Evolutionary conservation across 2,797 vertebrate species (phyloP), one percentile per base, ranked within the genome.

Genomic region (Novumbra hubbsi): DNA sequence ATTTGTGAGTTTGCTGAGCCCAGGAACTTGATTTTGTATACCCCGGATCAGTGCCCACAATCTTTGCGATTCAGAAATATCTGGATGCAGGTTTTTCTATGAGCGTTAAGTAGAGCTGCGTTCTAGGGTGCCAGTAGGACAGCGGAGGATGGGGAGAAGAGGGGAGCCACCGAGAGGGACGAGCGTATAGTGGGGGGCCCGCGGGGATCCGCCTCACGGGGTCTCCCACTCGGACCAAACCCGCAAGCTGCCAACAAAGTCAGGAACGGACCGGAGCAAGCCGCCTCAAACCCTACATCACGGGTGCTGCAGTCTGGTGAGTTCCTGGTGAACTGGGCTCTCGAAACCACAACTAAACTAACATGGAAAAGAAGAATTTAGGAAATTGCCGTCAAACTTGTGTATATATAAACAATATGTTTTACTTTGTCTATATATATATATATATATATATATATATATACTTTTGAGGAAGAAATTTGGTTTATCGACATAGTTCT

Each of bases 251-350:
- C 95, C 85, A 97, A 95, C 91, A 91, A 96, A 74, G 94, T 98
- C 75, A 93, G 97, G 79, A 97, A 96, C 4, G 95, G 96, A 1
- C 94, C 93, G 0, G 96, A 98, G 83, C 95, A 96, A 76, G 94
- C 96, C 89, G 91, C 95, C 69, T 96, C 96, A 34, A 97, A 95
- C 68, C 96, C 96, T 5, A 94, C 95, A 52, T 96, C 96, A 74
- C 93, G 96, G 74, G 95, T 97, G 83, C 97, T 96, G 82, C 97
- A 95, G 92, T 96, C 96, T 24, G 97, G 97, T 98, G 82, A 93
- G 96, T 16, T 9, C 28, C 17, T 45, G 41, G 9, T 41, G 1
- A 12, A 15, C 28, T 14, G 19, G n/a, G 24, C 41, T 19, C 38
- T 27, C n/a, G 8, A 8, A 55, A 55, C 52, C 11, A 21, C 21